A percentile compares a stretch with the other conserved stretches of the same genome.
Evolutionary conservation across 2,888 invertebrate genomes (phyloP).

Genomic region (Terebella lapidaria): DNA sequence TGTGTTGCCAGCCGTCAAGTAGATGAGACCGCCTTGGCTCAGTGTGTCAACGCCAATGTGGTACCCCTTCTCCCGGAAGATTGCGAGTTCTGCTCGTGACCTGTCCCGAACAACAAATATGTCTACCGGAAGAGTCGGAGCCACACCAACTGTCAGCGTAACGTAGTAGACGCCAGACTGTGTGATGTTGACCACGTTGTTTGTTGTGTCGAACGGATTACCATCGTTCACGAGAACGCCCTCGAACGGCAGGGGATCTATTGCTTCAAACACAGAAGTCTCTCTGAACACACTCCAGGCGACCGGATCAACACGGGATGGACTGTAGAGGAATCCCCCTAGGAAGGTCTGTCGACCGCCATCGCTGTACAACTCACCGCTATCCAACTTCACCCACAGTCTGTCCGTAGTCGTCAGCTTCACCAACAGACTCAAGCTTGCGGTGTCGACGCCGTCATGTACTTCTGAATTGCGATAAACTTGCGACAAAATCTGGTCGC

Average conservation of each 20-base stretch:
- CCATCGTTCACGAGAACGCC: neutral
- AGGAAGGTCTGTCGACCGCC: neutral
- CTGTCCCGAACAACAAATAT: neutral
- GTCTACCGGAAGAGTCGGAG: neutral
- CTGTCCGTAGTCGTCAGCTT: too few species aligned
- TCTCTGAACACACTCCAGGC: neutral
- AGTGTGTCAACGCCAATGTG: neutral
- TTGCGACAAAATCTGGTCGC: neutral
- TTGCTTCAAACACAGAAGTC: neutral
- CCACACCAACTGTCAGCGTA: neutral
- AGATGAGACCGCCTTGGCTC: neutral
- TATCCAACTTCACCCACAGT: neutral
- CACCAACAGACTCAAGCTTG: too few species aligned
- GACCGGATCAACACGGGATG: neutral
- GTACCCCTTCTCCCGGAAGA: neutral
- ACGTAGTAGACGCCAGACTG: neutral
- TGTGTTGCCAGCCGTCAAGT: neutral
- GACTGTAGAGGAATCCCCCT: neutral
- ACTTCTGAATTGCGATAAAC: neutral
- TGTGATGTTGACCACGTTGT: neutral
- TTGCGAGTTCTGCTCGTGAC: neutral
- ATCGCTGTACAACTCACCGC: conserved; percentile 1
- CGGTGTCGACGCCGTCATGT: too few species aligned
- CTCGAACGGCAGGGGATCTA: neutral
- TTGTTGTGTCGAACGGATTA: neutral